Conservation (phyloP, 2,888 invertebrate genomes). For the Cryptocephalus moraei region DNA sequence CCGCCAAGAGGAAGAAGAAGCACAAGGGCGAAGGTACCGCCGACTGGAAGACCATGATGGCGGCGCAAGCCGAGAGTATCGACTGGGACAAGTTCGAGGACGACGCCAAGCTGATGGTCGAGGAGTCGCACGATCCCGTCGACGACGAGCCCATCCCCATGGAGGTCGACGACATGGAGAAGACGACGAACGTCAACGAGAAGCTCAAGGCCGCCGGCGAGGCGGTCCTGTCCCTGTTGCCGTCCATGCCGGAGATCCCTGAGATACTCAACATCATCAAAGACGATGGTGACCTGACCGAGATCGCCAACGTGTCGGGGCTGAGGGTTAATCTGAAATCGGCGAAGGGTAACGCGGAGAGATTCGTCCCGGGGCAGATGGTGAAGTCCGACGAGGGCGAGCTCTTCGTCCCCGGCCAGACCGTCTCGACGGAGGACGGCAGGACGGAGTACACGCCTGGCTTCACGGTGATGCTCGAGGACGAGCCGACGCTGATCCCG, state of each 20-base stretch:
- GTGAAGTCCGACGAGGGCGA: constrained; percentile 49
- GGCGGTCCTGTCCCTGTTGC: constrained; percentile 47
- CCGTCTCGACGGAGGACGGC: constrained; percentile 59
- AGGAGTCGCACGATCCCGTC: constrained; percentile 28
- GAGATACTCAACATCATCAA: constrained; percentile 50
- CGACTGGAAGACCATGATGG: constrained; percentile 34
- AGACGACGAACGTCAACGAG: constrained; percentile 50
- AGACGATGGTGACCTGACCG: constrained; percentile 47
- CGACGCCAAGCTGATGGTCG: constrained; percentile 32
- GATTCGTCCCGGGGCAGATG: constrained; percentile 67
- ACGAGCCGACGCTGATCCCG: constrained; percentile 69
- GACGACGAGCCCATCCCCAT: constrained; percentile 41
- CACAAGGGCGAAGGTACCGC: constrained; percentile 28
- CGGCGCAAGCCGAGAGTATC: constrained; percentile 27
- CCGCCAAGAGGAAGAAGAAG: constrained; percentile 30
- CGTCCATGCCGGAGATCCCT: constrained; percentile 51
- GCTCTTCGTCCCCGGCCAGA: constrained; percentile 57
- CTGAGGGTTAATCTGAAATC: constrained; percentile 41
- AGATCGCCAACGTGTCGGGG: constrained; percentile 53
- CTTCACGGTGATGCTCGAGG: constrained; percentile 67
- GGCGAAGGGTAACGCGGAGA: constrained; percentile 44
- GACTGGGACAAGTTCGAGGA: constrained; percentile 35
- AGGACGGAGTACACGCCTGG: constrained; percentile 67
- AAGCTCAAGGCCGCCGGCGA: constrained; percentile 45
- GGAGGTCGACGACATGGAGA: constrained; percentile 43